Conservation (phyloP, 2,797 vertebrate species). For the Thamnophis elegans region DNA sequence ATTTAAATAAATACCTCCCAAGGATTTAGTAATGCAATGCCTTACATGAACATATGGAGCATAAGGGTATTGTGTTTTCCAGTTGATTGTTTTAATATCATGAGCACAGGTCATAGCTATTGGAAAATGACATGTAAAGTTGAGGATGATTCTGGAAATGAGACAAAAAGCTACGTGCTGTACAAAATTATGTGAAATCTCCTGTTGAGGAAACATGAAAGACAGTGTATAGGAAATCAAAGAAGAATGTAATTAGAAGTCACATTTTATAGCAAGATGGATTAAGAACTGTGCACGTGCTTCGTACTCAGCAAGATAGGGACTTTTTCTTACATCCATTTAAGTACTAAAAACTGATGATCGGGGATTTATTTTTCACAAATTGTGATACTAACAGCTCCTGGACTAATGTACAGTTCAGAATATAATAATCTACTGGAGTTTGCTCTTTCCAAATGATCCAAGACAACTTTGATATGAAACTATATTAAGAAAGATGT, state of each 20-base stretch:
- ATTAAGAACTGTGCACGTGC: background rate
- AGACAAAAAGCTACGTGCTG: background rate
- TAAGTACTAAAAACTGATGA: background rate
- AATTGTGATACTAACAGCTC: background rate
- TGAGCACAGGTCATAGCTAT: conserved; percentile 1
- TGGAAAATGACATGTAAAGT: background rate
- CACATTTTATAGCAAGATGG: background rate
- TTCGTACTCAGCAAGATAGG: background rate
- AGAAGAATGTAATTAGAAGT: background rate
- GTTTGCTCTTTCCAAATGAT: background rate
- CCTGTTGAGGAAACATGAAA: background rate
- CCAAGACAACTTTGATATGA: background rate
- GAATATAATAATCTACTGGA: background rate
- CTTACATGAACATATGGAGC: conserved; percentile 17
- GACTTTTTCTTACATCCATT: background rate
- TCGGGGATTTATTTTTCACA: background rate
- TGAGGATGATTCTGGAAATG: conserved; percentile 20
- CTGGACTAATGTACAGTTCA: background rate
- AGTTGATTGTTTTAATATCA: background rate
- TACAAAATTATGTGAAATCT: background rate
- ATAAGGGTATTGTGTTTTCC: conserved; percentile 17
- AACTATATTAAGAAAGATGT: background rate
- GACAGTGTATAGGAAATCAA: background rate
- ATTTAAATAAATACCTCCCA: conserved; percentile 44
- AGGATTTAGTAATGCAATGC: background rate